Evolutionary conservation across 2,888 invertebrate genomes (phyloP), one percentile per base, ranked within the genome.

Genomic region (Sialis fuliginosa): DNA sequence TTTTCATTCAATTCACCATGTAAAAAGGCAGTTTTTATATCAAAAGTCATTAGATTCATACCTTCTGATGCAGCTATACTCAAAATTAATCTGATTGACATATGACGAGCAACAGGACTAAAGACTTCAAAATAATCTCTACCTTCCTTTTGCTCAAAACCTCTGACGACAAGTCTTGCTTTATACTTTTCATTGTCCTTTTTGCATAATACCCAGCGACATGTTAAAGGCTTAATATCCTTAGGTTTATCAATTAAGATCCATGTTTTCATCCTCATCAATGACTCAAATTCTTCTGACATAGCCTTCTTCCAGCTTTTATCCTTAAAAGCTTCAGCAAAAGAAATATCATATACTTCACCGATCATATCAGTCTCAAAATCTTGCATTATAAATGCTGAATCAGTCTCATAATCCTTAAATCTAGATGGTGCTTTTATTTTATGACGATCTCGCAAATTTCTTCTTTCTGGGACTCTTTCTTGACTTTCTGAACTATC

Each of bases 71-170:
- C 55, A 43, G 53, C 55, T 39, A 51, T 33, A 49, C 54, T 55
- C 4, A 56, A 44, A 6, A 58, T 34, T 35, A 55, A 44, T 47
- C 55, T 48, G 48, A 57, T 54, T 4, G 52, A 50, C 5, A 43
- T 49, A 49, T 54, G 49, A 40, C 54, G 45, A 40, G 55, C 57
- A 7, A 58, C 59, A 31, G 57, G 56, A 51, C 52, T 54, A 47
- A 58, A 58, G 5, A 53, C 56, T 51, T 56, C 54, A n/a, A 34
- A 42, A 49, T 57, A 59, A 48, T 58, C 55, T 39, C 52, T 48
- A 30, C 56, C 47, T 51, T 49, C 44, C 22, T 49, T 48, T 49
- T 60, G 57, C 42, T 55, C 52, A 50, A 54, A 58, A 6, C 57
- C 54, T 46, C 52, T 52, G 9, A 50, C 56, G 13, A 58, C 58